Base-by-base conservation (phyloP, 2,888 invertebrate species). In the Elysia crispata region DNA sequence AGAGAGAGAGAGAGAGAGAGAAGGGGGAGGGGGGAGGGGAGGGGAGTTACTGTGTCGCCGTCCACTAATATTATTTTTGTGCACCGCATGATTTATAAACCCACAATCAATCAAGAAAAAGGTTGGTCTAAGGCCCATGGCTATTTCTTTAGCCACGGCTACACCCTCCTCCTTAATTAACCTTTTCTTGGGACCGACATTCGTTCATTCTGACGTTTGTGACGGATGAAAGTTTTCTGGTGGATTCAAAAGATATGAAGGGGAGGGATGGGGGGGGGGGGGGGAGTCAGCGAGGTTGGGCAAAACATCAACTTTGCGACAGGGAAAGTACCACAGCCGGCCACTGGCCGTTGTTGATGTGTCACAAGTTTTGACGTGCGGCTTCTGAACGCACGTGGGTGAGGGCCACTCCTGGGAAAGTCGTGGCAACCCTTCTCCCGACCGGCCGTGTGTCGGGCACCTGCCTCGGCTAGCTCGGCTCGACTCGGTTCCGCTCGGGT, bases 361-460 rank as follows among this genome's bases (percentile, higher is more conserved):
- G 79, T 79, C 79, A 79, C 64, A 78, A 79, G 57, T 74, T 79
- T 74, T 79, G 79, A 74, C 74, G 67, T 64, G 74, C 74, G 74
- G 41, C 79, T 33, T 54, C 54, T 25, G 33, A 23, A 28, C n/a
- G 57, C 66, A 67, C 64, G 57, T 79, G 74, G 5, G 57, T 33
- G 31, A 54, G 25, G 20, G 41, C 41, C 11, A 8, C 1, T 11
- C 62, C 50, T 28, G 57, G 23, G 33, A 30, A 67, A 67, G 31
- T n/a, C 41, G 0, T 20, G n/a, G 23, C 74, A 62, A 74, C 74
- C 31, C 18, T 18, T 25, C 57, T 23, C n/a, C 18, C 18, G 67
- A 8, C 20, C 25, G 41, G 33, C 54, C 79, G 67, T 57, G 74
- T 66, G 79, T 73, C 49, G 8, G 79, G 74, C 79, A 79, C 79